These are phyloP conservation scores for Polymixis flavicincta DNA, from an alignment of 2,888 invertebrate genomes.

Conservation along the genomic window DNA sequence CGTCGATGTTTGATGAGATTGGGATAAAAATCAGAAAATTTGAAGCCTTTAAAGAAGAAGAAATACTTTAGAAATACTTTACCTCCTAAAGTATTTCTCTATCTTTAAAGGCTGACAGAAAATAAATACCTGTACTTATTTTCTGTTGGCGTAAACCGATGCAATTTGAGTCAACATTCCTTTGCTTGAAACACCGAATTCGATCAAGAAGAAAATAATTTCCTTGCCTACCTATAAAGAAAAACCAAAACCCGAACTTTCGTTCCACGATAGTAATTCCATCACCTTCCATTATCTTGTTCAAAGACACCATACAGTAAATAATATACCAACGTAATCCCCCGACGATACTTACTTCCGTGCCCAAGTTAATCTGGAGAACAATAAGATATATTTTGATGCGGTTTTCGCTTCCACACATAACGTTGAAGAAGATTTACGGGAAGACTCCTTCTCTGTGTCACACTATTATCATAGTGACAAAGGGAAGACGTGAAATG, in stretches of 20 bases:
- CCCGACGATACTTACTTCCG: constrained; percentile 22
- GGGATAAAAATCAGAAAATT: neutral
- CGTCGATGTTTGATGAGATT: neutral
- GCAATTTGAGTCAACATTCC: neutral
- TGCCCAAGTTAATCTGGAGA: constrained; percentile 57
- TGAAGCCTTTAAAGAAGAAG: neutral
- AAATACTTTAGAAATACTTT: neutral
- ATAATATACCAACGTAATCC: constrained; percentile 21
- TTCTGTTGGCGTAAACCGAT: neutral
- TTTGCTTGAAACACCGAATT: neutral
- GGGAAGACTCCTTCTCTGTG: constrained; percentile 48
- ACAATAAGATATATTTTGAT: constrained; percentile 62
- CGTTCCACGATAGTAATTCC: neutral
- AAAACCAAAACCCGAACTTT: neutral
- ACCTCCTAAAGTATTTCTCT: too few relatives aligned
- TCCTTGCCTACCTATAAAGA: neutral
- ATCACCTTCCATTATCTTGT: neutral
- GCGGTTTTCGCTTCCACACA: constrained; percentile 52
- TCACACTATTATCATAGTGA: constrained; percentile 61
- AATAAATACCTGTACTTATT: too few relatives aligned
- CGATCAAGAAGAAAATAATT: neutral
- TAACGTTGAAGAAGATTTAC: constrained; percentile 64
- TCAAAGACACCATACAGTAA: neutral
- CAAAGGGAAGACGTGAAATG: constrained; percentile 55
- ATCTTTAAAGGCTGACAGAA: too few relatives aligned